Evolutionary conservation across 2,797 vertebrate genomes (phyloP), one percentile per base, ranked within the genome.

Genomic region (Triplophysa yarkandensis): DNA sequence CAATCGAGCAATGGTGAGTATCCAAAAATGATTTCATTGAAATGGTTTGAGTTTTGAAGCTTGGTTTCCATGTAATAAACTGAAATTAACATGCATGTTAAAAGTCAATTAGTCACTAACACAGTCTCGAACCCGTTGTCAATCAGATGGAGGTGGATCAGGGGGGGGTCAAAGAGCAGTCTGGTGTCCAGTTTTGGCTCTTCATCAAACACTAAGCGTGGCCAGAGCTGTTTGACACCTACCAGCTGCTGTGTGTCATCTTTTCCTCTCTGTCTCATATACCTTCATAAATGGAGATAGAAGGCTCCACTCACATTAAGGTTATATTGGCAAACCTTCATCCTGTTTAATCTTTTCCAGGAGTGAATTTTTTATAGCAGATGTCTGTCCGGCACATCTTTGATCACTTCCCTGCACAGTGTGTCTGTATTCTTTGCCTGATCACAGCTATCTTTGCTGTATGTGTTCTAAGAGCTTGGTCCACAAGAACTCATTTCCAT

Each of bases 181-280:
- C 74, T 79, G 65, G 54, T 78, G 81, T 76, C 72, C 81, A 78
- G 58, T 68, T 48, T 64, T 80, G 78, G 81, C 78, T 62, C 60
- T 64, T 70, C 79, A 66, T 80, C 78, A 78, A 83, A 83, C 74
- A 19, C 71, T 65, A 52, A 79, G 74, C 68, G 32, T 71, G 73
- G 62, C 69, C 74, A 77, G 68, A 61, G 41, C 63, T 71, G 61
- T 74, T 69, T 68, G 79, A 75, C 71, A 79, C 39, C 74, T 63
- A 58, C 67, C 74, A 83, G 82, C 80, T 75, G 86, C 80, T 44
- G 61, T 67, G 36, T 69, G 68, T 78, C 79, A 85, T 77, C 76
- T 84, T 70, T 64, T 70, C 77, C 74, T 71, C 69, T 78, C 50
- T 28, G 11, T 62, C 13, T 21, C 19, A 52, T 36, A 23, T 21